These are phyloP conservation scores for Mormoops blainvillei DNA, from an alignment of 2,113 vertebrate genomes.

Conservation along the genomic window DNA sequence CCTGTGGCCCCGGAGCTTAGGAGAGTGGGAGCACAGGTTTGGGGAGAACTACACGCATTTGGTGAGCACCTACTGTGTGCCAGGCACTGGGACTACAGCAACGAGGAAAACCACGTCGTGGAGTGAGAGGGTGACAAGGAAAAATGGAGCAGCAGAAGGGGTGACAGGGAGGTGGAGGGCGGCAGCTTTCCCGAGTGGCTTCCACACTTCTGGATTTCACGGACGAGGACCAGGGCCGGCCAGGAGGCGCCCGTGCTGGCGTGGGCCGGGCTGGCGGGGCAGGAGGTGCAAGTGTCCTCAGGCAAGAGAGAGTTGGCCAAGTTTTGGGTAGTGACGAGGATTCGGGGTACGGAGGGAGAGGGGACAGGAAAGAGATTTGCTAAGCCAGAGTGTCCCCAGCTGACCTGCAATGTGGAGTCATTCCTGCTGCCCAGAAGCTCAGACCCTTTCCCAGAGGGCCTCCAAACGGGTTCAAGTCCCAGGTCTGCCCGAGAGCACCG, in stretches of 20 bases:
- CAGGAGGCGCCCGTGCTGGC: no score
- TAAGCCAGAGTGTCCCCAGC: not conserved
- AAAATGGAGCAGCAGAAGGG: not conserved
- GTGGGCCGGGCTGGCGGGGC: no score
- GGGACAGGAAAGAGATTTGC: no score
- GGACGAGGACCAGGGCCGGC: no score
- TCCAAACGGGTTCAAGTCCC: not conserved
- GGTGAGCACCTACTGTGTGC: not conserved
- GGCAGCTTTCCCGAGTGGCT: no score
- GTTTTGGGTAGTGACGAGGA: not conserved
- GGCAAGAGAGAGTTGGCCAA: not conserved
- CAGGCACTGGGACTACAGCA: not conserved
- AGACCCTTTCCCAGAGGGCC: not conserved
- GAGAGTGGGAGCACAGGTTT: not conserved
- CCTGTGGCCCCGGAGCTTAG: not conserved
- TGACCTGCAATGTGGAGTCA: not conserved
- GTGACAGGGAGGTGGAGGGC: not conserved
- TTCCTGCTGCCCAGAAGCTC: not conserved
- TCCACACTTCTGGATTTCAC: no score
- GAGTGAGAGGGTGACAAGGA: not conserved
- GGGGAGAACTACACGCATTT: not conserved
- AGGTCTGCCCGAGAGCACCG: not conserved
- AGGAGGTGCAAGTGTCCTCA: not conserved
- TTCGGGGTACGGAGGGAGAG: not conserved
- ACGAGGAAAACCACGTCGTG: not conserved